Base-by-base conservation (phyloP, 2,888 invertebrate genomes). In the Zhuqinia jingwanae region DNA sequence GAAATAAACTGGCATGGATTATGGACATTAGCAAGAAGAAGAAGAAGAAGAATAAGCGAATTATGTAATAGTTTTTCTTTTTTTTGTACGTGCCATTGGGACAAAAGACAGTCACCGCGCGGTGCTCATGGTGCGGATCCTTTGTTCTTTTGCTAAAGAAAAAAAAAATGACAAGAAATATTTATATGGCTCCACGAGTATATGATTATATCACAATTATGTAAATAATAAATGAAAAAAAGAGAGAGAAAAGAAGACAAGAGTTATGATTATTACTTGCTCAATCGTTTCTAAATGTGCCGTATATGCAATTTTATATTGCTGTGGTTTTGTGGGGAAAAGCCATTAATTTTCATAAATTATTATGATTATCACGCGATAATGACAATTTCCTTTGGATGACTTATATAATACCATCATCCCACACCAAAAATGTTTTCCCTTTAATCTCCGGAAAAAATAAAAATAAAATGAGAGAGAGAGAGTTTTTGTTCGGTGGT, bases 281-380 rank as follows among this genome's bases (percentile, higher is more conserved):
- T 77, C 58, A 60, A 60, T 25, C 15, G 56, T 58, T 22, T 60
- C 77, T 58, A 75, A 75, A 75, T n/a, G 30, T 17, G 50, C 22
- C 22, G 17, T 36, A 8, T 36, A 36, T 8, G 8, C 36, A 36
- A 8, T 36, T n/a, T n/a, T n/a, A n/a, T n/a, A n/a, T n/a, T n/a
- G n/a, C n/a, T 25, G 50, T 27, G 27, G 17, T n/a, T 17, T 36
- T 63, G 1, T 10, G 36, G 5, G 15, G 36, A 8, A 36, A 30
- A 80, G 68, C 68, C 80, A 80, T 80, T 68, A 80, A 80, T 80
- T 80, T 80, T 80, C 36, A 68, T 80, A 68, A 80, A 80, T 80
- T 63, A 80, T 75, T 65, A 80, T 68, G 68, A 65, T 68, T 80
- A 68, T 36, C 17, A 45, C 80, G 56, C 47, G 80, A 80, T 80